Evolutionary conservation across 1,140 invertebrate species (phyloP), one percentile per base, ranked within the genome.

Genomic region (Leptonema lineaticorne): DNA sequence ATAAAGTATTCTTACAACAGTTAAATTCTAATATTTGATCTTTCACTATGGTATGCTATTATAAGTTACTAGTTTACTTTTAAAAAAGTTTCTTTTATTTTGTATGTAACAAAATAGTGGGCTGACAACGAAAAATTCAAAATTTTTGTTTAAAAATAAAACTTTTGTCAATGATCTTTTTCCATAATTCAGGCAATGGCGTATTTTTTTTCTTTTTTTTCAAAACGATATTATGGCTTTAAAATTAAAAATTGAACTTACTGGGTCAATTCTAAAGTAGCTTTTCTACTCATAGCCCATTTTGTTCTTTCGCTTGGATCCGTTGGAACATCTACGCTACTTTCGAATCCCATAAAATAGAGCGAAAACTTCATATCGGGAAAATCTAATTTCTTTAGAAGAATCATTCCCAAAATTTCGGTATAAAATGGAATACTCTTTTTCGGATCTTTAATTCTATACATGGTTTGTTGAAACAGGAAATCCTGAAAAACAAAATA

Each of bases 401-500:
- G 81, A 2, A 87, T 89, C 95, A 97, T 97, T 14, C 95, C 95
- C 3, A 97, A 80, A 1, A 97, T 90, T 70, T 89, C 86, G 0
- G 92, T 92, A 78, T 98, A 98, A 78, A 97, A 98, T 27, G 93
- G 90, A 30, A 98, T 77, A 0, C 92, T 93, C 68, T 86, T 87
- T 74, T 87, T 86, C 1, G 95, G 94, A 78, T 97, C 94, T 78
- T 96, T 97, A 56, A 97, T 94, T 63, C 95, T 86, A 75, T 92
- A 93, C 95, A 97, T 98, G 7, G 95, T 97, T 86, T 97, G 95
- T 84, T 97, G 95, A 78, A 97, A 92, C 65, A 97, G 86, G 76
- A 93, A 97, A 59, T 93, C 92, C 89, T 93, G 78, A 29, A 81
- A 85, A 73, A 64, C 60, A 70, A 66, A 69, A 66, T 65, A 41